Evolutionary conservation across 2,888 invertebrate genomes (phyloP).

Genomic region (Doris montereyensis): DNA sequence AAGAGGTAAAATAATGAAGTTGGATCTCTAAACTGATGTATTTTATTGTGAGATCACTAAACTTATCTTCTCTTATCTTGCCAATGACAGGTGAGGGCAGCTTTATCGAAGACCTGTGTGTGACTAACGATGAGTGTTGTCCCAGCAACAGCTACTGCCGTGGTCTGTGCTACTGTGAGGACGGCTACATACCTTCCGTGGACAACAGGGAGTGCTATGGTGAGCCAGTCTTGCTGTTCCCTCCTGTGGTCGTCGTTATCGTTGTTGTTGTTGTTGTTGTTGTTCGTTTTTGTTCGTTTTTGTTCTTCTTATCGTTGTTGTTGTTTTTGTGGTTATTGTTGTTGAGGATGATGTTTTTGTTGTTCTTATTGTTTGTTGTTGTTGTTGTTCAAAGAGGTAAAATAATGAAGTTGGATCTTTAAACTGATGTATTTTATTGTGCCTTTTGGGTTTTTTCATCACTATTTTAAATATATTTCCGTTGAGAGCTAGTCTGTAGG

Average conservation of each 20-base stretch:
- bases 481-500: too few species aligned
- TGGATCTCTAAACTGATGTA: too few species aligned
- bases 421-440: too few species aligned
- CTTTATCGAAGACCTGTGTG: constrained; percentile 85
- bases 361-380: not conserved
- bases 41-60: too few species aligned
- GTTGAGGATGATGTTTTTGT: not conserved
- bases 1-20: too few species aligned
- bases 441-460: too few species aligned
- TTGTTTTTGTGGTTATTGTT: not conserved
- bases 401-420: too few species aligned
- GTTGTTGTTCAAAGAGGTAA: too few species aligned
- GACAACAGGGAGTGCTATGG: constrained; percentile 80
- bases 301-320: not conserved
- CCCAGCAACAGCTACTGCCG: constrained; percentile 83
- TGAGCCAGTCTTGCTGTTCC: constrained; percentile 52
- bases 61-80: not conserved
- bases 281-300: too few species aligned
- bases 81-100: constrained; percentile 64
- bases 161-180: constrained; percentile 83
- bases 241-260: not conserved
- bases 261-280: not conserved
- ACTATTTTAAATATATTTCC: too few species aligned
- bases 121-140: constrained; percentile 80
- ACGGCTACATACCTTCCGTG: constrained; percentile 79